Percentiles rank a stretch among this genome's conserved stretches.
Evolutionary conservation across 2,113 vertebrate species (phyloP).

Genomic region (Dipodomys spectabilis): DNA sequence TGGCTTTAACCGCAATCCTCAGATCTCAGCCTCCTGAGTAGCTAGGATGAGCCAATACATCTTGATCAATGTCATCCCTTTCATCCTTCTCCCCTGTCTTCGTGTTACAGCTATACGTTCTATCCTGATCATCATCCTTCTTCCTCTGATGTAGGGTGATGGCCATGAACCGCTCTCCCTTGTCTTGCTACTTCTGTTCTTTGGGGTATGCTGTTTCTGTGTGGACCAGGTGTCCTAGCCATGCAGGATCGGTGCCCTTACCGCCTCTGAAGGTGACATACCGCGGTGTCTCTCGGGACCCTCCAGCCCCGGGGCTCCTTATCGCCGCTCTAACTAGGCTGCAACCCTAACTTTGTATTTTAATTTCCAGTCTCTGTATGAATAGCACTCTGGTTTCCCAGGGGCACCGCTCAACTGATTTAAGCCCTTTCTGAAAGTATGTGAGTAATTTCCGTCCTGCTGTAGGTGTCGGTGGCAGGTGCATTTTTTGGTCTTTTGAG

Average conservation of each 20-base stretch:
- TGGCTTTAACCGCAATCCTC: no score
- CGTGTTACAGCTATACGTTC: neutral
- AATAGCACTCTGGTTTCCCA: conserved; percentile 70
- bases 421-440: conserved; percentile 60
- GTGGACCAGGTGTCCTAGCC: neutral
- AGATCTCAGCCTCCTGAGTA: no score
- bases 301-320: neutral
- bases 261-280: neutral
- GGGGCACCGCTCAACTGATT: neutral
- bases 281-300: neutral
- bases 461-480: conserved; percentile 73
- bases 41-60: no score
- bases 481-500: conserved; percentile 65
- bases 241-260: rapidly evolving
- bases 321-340: neutral
- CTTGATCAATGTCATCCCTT: no score
- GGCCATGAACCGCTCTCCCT: neutral
- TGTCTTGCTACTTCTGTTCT: neutral
- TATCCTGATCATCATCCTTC: rapidly evolving
- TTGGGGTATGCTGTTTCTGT: rapidly evolving
- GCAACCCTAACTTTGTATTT: neutral
- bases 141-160: neutral
- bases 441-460: conserved; percentile 75
- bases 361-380: conserved; percentile 75
- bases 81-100: no score